phyloP scores from a whole-genome alignment of 2,888 invertebrate genomes.

The Euspilapteryx auroguttella region DNA sequence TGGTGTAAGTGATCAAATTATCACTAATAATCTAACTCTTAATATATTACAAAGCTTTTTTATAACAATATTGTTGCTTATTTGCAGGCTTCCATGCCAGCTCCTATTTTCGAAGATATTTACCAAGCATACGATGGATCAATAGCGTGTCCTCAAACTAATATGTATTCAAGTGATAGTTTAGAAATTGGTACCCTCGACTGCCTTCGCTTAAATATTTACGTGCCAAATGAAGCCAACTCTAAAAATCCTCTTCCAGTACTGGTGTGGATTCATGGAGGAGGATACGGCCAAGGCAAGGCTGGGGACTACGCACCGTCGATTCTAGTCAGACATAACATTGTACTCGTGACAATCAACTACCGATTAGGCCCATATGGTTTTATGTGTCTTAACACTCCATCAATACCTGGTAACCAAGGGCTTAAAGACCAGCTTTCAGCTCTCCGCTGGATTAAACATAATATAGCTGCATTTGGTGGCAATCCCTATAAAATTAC shows the following conservation, averaged over 20 bases:
- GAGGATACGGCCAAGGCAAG: constrained; percentile 26
- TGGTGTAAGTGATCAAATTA: not conserved
- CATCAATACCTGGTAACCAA: constrained; percentile 38
- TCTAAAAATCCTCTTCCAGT: constrained; percentile 34
- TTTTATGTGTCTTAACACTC: constrained; percentile 39
- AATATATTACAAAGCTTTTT: too few relatives aligned
- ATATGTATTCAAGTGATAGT: constrained; percentile 13
- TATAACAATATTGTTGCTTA: not conserved
- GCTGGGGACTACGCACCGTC: constrained; percentile 23
- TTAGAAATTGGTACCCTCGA: constrained; percentile 44
- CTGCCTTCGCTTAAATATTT: constrained; percentile 69
- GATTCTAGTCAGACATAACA: constrained; percentile 29
- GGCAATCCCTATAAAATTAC: constrained; percentile 46
- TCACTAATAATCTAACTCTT: not conserved
- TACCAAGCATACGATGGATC: constrained; percentile 17
- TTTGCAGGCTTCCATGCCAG: not conserved
- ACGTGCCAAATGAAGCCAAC: constrained; percentile 31
- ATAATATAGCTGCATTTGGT: constrained; percentile 38
- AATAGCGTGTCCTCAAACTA: constrained; percentile 31
- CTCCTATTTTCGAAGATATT: not conserved
- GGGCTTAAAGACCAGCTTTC: constrained; percentile 42
- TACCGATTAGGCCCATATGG: constrained; percentile 48
- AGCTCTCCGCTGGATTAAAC: constrained; percentile 37
- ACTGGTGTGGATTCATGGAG: constrained; percentile 45
- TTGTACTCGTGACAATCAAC: constrained; percentile 39